These are phyloP conservation scores for Montipora efflorescens DNA, from an alignment of 64 coral and sea anemone genomes.

Conservation along the genomic window DNA sequence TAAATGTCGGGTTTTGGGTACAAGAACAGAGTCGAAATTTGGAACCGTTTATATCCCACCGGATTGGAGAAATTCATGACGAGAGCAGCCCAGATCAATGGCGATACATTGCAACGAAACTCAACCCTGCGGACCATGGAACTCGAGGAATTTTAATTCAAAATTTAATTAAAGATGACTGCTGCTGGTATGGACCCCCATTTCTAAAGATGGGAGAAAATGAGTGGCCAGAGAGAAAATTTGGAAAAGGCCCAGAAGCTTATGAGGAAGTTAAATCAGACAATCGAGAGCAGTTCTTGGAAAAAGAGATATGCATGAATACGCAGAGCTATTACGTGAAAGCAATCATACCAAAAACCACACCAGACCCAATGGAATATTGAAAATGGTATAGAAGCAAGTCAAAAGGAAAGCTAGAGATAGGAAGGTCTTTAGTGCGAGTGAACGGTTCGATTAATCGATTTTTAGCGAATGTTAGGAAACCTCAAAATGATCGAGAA, in stretches of 20 bases:
- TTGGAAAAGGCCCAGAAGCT: no score
- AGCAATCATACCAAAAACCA: no score
- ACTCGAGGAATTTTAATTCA: slow-evolving; percentile 48
- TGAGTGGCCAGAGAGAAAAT: slow-evolving; percentile 39
- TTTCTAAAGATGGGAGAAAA: slow-evolving; percentile 49
- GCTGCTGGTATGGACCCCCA: slow-evolving; percentile 60
- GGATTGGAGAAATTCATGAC: slow-evolving; percentile 77
- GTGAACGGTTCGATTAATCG: no score
- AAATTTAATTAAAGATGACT: slow-evolving; percentile 32
- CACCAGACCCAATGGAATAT: no score
- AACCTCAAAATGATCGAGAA: no score
- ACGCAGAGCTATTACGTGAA: no score
- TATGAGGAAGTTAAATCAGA: not conserved
- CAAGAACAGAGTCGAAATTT: slow-evolving; percentile 67
- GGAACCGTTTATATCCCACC: slow-evolving; percentile 65
- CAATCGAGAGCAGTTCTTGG: not conserved
- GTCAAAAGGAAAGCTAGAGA: no score
- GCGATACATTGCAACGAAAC: slow-evolving; percentile 32
- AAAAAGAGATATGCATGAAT: not conserved
- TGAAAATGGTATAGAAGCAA: no score
- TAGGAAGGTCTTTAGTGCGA: no score
- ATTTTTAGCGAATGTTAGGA: no score
- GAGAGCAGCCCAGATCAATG: slow-evolving; percentile 56
- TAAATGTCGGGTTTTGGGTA: slow-evolving; percentile 41
- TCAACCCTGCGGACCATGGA: slow-evolving; percentile 35